Conservation (phyloP, 2,888 invertebrate genomes). For the Magallana nippona region DNA sequence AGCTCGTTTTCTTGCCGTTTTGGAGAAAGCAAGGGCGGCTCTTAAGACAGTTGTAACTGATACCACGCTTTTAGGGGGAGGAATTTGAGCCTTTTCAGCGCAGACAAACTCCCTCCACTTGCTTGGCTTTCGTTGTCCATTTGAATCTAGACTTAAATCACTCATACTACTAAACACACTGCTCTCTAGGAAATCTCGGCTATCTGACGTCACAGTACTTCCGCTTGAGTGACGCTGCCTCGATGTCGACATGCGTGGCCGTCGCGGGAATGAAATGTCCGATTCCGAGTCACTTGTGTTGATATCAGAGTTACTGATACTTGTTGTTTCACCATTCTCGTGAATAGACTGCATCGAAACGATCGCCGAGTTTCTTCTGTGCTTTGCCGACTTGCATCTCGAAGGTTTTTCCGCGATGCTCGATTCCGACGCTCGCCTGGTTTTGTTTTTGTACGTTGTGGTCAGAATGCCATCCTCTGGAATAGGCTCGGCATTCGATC, state of each 20-base stretch:
- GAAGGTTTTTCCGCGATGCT: not conserved
- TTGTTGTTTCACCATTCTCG: not conserved
- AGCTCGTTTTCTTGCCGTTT: conserved; percentile 57
- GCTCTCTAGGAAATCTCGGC: conserved; percentile 11
- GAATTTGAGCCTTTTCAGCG: conserved; percentile 45
- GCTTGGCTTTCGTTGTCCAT: conserved; percentile 48
- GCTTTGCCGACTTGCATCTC: conserved; percentile 8
- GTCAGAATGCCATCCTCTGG: conserved; percentile 35
- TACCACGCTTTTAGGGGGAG: conserved; percentile 56
- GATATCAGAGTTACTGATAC: not conserved
- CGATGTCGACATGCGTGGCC: not conserved
- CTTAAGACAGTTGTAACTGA: conserved; percentile 57
- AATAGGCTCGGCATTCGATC: conserved; percentile 19
- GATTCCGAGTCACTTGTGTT: conserved; percentile 18
- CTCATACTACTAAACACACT: conserved; percentile 48
- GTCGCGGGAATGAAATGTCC: not conserved
- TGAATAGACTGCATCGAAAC: conserved; percentile 6
- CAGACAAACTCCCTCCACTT: conserved; percentile 48
- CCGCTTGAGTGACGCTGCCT: conserved; percentile 42
- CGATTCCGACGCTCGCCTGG: not conserved
- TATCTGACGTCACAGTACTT: conserved; percentile 43
- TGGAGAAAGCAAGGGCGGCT: conserved; percentile 62
- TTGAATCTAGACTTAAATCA: conserved; percentile 48
- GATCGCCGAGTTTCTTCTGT: not conserved
- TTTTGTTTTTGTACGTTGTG: not conserved